Percentiles rank a stretch among this genome's conserved stretches.
phyloP scores from a whole-genome alignment of 1,140 invertebrate species.

The Drosophila elegans region DNA sequence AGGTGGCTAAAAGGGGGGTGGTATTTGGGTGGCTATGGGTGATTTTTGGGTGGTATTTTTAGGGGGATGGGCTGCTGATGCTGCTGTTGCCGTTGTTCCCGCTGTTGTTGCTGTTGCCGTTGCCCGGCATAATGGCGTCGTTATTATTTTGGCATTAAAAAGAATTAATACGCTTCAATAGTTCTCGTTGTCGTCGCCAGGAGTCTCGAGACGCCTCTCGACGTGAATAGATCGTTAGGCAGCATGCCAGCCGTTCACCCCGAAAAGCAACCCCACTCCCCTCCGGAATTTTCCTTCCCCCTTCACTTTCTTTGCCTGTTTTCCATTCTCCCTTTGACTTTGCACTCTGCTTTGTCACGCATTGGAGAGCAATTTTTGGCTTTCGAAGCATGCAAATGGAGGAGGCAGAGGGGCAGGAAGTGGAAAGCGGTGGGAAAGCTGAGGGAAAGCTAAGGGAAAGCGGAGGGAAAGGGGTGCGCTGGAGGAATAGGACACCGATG shows the following conservation, averaged over 20 bases:
- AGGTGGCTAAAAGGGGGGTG: not conserved
- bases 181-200: constrained; percentile 61
- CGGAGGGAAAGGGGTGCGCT: constrained; percentile 8
- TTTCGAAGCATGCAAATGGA: constrained; percentile 56
- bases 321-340: constrained; percentile 41
- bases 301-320: constrained; percentile 43
- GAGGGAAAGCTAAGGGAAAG: not conserved
- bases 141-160: constrained; percentile 83
- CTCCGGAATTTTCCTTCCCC: not conserved
- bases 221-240: constrained; percentile 82
- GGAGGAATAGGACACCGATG: not conserved
- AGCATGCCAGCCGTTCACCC: constrained; percentile 60
- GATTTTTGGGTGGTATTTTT: not conserved
- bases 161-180: constrained; percentile 83
- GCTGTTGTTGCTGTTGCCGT: constrained; percentile 19
- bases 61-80: constrained; percentile 3
- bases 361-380: constrained; percentile 69
- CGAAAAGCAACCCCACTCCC: not conserved
- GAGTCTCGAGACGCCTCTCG: constrained; percentile 56
- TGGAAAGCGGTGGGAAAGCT: not conserved
- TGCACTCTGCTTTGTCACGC: constrained; percentile 72
- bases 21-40: no score
- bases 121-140: constrained; percentile 78
- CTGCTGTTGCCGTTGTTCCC: not conserved
- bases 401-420: constrained; percentile 5